phyloP scores from a whole-genome alignment of 2,797 vertebrate genomes.

The Aselliscus stoliczkanus region DNA sequence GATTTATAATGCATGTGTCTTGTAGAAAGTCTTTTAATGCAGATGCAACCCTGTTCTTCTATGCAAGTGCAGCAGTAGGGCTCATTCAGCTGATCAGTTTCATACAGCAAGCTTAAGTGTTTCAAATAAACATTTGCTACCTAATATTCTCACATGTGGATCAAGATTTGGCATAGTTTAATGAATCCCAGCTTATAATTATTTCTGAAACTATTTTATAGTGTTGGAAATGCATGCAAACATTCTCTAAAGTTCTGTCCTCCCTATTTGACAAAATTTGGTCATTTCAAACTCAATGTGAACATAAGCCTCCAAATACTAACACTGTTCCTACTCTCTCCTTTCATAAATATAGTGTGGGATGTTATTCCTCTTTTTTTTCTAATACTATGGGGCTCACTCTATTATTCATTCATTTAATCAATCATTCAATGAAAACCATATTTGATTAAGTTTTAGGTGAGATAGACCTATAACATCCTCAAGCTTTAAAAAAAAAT shows the following conservation, averaged over 20 bases:
- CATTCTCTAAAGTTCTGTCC: background rate
- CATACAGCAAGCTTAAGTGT: background rate
- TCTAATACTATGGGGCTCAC: background rate
- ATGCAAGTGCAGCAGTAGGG: background rate
- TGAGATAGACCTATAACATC: background rate
- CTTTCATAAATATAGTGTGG: background rate
- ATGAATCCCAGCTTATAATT: background rate
- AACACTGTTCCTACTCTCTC: background rate
- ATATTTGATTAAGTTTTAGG: background rate
- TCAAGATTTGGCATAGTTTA: background rate
- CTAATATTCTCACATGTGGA: background rate
- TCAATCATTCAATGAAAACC: background rate
- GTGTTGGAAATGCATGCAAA: background rate
- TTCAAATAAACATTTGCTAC: background rate
- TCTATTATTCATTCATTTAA: background rate
- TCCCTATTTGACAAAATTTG: background rate
- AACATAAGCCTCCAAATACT: background rate
- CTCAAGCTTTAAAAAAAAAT: background rate
- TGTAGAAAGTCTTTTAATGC: background rate
- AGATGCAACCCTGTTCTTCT: background rate
- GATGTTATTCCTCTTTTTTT: background rate
- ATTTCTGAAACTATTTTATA: background rate
- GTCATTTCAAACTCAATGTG: background rate
- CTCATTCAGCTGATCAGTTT: background rate
- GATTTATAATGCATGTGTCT: conserved; percentile 15